Evolutionary conservation across 2,888 invertebrate genomes (phyloP).

Genomic region (Athetis lepigone): DNA sequence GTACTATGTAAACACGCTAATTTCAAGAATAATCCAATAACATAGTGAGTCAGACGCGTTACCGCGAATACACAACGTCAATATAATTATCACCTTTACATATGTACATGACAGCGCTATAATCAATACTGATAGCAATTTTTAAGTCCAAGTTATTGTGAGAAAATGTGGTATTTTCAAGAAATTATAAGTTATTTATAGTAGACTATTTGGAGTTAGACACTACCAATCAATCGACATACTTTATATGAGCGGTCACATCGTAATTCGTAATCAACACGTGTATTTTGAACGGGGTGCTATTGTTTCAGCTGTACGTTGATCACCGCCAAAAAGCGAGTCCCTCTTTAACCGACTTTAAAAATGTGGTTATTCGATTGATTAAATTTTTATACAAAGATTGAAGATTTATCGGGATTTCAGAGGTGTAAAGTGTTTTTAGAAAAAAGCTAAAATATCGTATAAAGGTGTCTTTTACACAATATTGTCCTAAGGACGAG

Average conservation of each 20-base stretch:
- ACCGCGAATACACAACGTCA: conserved; percentile 38
- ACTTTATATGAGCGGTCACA: background rate
- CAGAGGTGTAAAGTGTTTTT: too few species aligned
- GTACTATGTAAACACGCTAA: background rate
- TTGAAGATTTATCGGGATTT: too few species aligned
- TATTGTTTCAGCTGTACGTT: too few species aligned
- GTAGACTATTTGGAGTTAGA: background rate
- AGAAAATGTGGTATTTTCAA: conserved; percentile 15
- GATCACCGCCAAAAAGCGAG: too few species aligned
- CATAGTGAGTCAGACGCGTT: conserved; percentile 35
- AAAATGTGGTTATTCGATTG: too few species aligned
- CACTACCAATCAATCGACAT: background rate
- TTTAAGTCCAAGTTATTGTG: conserved; percentile 24
- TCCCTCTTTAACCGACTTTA: too few species aligned
- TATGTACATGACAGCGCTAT: conserved; percentile 59
- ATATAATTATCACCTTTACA: conserved; percentile 58
- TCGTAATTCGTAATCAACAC: too few species aligned
- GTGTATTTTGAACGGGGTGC: too few species aligned
- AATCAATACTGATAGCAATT: conserved; percentile 53
- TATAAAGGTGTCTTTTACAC: too few species aligned
- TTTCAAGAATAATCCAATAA: conserved; percentile 12
- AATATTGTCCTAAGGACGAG: too few species aligned
- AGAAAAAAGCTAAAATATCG: too few species aligned
- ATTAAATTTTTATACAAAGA: too few species aligned
- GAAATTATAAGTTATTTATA: background rate